Evolutionary conservation across 2,888 invertebrate species (phyloP).

Genomic region (Xanthia icteritia): DNA sequence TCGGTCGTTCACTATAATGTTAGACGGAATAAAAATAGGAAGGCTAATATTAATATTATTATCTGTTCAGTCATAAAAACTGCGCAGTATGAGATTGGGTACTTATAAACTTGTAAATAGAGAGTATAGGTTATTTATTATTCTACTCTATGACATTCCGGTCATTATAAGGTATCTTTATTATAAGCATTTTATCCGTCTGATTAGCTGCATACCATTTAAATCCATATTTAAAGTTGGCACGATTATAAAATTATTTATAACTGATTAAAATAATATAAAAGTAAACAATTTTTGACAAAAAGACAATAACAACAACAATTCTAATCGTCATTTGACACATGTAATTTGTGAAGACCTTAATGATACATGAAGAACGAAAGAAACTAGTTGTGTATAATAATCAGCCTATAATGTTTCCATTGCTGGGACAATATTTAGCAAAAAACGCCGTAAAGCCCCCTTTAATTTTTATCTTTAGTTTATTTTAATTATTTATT

Average conservation of each 20-base stretch:
- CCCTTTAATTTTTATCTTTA: too few species aligned
- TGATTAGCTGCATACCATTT: constrained; percentile 16
- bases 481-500: too few species aligned
- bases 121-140: constrained; percentile 2
- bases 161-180: constrained; percentile 8
- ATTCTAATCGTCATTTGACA: constrained; percentile 1
- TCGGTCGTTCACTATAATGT: too few species aligned
- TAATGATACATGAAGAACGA: neutral
- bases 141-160: constrained; percentile 15
- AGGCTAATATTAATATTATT: neutral
- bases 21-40: too few species aligned
- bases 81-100: constrained; percentile 12
- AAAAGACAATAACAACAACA: constrained; percentile 13
- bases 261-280: constrained; percentile 17
- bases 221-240: constrained; percentile 29
- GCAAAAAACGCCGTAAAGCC: too few species aligned
- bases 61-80: neutral
- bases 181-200: constrained; percentile 26
- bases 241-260: constrained; percentile 48
- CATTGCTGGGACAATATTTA: neutral
- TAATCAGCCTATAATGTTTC: neutral
- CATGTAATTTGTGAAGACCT: constrained; percentile 4
- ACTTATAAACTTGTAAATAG: neutral
- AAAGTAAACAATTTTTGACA: constrained; percentile 15
- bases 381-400: constrained; percentile 11